Conservation (phyloP, 2,113 vertebrate species). For the Hepsetus odoe region DNA sequence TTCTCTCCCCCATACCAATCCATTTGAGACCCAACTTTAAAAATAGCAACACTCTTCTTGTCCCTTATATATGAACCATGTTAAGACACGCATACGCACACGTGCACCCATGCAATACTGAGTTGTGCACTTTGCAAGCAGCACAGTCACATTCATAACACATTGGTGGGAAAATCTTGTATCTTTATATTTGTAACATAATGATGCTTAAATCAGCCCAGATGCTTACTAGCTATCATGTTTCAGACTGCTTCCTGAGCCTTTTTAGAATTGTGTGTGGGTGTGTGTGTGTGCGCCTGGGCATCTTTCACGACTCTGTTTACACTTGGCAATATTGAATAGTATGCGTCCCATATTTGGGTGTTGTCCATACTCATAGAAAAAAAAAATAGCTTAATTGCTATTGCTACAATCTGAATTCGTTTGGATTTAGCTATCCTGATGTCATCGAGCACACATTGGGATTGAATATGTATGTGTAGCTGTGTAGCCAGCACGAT, state of each 20-base stretch:
- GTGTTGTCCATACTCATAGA: too few relatives aligned
- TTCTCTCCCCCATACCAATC: background rate
- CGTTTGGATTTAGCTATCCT: too few relatives aligned
- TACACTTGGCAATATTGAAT: too few relatives aligned
- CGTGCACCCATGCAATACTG: background rate
- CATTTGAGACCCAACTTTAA: slow-evolving; percentile 17
- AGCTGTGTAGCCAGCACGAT: too few relatives aligned
- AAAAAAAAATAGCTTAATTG: too few relatives aligned
- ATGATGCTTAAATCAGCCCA: background rate
- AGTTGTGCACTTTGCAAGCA: background rate
- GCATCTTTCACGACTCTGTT: too few relatives aligned
- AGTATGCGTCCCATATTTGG: too few relatives aligned
- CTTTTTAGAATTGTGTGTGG: background rate
- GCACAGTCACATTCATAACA: slow-evolving; percentile 6
- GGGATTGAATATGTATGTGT: too few relatives aligned
- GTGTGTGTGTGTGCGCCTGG: background rate
- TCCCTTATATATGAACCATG: background rate
- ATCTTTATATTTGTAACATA: slow-evolving; percentile 1
- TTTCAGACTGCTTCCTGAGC: background rate
- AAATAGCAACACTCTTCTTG: slow-evolving; percentile 38
- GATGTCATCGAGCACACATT: too few relatives aligned
- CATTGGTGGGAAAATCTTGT: slow-evolving; percentile 21
- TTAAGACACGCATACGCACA: background rate
- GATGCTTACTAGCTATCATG: background rate
- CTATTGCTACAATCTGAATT: too few relatives aligned